These are phyloP conservation scores for Forbesichthys papilliferus DNA, from an alignment of 2,113 vertebrate species.

Conservation along the genomic window DNA sequence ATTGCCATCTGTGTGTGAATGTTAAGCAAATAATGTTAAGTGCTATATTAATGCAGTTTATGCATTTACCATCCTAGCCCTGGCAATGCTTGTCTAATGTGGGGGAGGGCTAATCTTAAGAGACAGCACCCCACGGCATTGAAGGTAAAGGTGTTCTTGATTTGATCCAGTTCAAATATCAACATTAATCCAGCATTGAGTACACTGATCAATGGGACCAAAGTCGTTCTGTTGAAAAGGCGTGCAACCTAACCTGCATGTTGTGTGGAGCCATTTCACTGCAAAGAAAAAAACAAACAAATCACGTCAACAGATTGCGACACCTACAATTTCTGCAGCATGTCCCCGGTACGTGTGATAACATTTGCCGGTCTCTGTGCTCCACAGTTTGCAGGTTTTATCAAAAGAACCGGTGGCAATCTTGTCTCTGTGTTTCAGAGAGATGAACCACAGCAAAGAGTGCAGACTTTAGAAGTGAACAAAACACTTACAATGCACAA, in stretches of 20 bases:
- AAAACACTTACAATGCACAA: neutral
- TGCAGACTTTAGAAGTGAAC: neutral
- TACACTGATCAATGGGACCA: neutral
- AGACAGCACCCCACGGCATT: too few species aligned
- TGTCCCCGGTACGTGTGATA: conserved; percentile 91
- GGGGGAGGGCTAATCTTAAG: too few species aligned
- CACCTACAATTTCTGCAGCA: conserved; percentile 90
- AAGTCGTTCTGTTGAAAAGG: neutral
- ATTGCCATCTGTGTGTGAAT: too few species aligned
- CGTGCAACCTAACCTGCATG: neutral
- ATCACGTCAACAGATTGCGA: neutral
- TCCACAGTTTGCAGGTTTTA: conserved; percentile 95
- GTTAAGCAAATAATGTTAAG: too few species aligned
- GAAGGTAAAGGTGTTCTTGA: too few species aligned
- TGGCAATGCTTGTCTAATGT: too few species aligned
- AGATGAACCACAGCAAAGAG: conserved; percentile 18
- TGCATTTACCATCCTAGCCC: too few species aligned
- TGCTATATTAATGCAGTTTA: too few species aligned
- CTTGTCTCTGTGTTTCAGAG: conserved; percentile 84
- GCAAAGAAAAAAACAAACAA: neutral
- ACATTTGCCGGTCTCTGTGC: conserved; percentile 88
- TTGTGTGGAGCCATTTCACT: neutral
- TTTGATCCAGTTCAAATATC: too few species aligned
- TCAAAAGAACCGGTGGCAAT: conserved; percentile 97
- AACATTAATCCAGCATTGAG: too few species aligned